Evolutionary conservation across 2,113 vertebrate genomes (phyloP).

Genomic region (Periophthalmodon schlosseri): DNA sequence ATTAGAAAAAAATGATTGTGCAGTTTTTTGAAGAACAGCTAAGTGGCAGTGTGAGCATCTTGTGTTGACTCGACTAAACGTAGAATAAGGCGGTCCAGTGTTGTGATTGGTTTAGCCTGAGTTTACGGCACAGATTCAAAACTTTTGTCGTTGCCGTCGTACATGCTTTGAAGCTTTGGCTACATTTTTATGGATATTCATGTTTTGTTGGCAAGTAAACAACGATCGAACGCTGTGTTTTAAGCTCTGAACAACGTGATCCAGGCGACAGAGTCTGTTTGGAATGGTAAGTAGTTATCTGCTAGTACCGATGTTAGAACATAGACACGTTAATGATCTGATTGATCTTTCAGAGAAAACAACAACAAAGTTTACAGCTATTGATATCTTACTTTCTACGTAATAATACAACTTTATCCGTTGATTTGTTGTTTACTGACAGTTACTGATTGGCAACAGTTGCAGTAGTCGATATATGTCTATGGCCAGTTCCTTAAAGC

Average conservation of each 20-base stretch:
- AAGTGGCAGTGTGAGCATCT: constrained; percentile 1
- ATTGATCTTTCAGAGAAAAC: too few species aligned
- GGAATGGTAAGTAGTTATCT: not conserved
- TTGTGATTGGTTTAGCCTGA: constrained; percentile 48
- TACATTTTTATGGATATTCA: not conserved
- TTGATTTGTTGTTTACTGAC: not conserved
- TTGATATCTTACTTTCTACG: not conserved
- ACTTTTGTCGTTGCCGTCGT: not conserved
- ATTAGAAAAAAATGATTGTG: not conserved
- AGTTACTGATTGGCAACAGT: too few species aligned
- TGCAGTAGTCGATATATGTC: too few species aligned
- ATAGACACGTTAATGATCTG: too few species aligned
- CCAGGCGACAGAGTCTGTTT: too few species aligned
- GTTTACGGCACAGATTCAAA: constrained; percentile 10
- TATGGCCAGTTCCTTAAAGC: not conserved
- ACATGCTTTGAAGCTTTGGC: not conserved
- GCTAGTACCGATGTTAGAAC: not conserved
- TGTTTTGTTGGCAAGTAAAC: not conserved
- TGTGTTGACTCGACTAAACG: not conserved
- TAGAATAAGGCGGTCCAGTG: constrained; percentile 11
- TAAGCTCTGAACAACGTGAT: not conserved
- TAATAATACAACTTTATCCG: not conserved
- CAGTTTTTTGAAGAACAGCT: not conserved
- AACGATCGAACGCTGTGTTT: not conserved
- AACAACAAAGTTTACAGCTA: not conserved